A percentile compares a stretch with the other conserved stretches of the same genome.
phyloP scores from a whole-genome alignment of 1,140 invertebrate species.

The Copidosoma floridanum region DNA sequence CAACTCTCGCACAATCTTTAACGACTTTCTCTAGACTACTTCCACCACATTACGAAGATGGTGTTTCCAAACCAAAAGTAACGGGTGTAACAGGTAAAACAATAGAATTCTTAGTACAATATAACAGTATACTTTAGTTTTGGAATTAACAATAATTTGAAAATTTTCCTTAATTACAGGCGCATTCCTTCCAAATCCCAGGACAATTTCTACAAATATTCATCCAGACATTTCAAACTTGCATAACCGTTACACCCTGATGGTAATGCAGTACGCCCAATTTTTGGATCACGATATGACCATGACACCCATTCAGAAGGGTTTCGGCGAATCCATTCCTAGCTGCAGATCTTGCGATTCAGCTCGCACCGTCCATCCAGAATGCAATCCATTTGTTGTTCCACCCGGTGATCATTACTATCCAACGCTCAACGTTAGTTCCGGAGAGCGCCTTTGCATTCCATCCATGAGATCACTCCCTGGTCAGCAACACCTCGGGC shows the following conservation, averaged over 20 bases:
- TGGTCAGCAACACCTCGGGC: conserved; percentile 81
- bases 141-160: too few relatives aligned
- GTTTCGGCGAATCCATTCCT: conserved; percentile 78
- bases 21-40: conserved; percentile 84
- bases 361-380: conserved; percentile 78
- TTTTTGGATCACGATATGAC: conserved; percentile 91
- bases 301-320: conserved; percentile 87
- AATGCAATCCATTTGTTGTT: conserved; percentile 85
- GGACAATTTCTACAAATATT: conserved; percentile 80
- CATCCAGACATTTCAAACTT: conserved; percentile 87
- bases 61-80: conserved; percentile 74
- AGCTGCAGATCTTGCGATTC: conserved; percentile 84
- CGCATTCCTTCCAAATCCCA: conserved; percentile 72
- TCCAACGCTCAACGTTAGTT: conserved; percentile 76
- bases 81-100: conserved; percentile 63
- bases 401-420: conserved; percentile 82
- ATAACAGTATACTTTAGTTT: too few relatives aligned
- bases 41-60: conserved; percentile 86
- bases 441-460: conserved; percentile 82
- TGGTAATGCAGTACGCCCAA: conserved; percentile 92
- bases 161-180: conserved; percentile 52
- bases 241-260: conserved; percentile 83
- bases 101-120: neutral
- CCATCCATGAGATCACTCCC: conserved; percentile 90
- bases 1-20: conserved; percentile 79